Evolutionary conservation across 2,113 vertebrate genomes (phyloP).

Genomic region (Colossoma macropomum): DNA sequence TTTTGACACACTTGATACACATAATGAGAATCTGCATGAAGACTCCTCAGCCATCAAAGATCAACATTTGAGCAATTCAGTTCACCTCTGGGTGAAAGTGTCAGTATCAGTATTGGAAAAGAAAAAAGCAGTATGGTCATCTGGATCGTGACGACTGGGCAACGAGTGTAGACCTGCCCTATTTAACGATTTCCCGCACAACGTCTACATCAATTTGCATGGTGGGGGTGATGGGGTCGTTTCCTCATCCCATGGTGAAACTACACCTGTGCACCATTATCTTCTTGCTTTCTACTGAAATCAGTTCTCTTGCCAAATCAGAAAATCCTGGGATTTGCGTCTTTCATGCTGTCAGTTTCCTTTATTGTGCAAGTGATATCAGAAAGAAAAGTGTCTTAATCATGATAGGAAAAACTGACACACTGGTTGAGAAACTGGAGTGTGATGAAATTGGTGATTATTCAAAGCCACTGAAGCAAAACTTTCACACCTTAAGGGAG

Average conservation of each 20-base stretch:
- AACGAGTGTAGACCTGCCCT: too few relatives aligned
- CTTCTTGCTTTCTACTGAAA: neutral
- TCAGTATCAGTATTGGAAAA: too few relatives aligned
- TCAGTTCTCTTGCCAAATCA: neutral
- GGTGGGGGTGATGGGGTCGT: too few relatives aligned
- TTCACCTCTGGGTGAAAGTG: too few relatives aligned
- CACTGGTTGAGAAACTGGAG: conserved; percentile 9
- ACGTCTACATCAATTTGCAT: too few relatives aligned
- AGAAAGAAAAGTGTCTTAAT: neutral
- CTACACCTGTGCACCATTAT: neutral
- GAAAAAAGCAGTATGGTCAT: too few relatives aligned
- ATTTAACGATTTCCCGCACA: too few relatives aligned
- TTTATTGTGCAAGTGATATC: neutral
- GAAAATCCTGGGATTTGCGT: neutral
- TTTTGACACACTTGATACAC: too few relatives aligned
- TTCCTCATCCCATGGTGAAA: neutral
- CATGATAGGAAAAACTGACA: neutral
- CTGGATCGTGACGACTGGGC: too few relatives aligned
- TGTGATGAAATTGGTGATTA: conserved; percentile 18
- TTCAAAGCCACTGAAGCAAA: neutral
- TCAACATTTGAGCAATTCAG: too few relatives aligned
- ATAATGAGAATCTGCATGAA: too few relatives aligned
- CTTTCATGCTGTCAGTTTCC: neutral
- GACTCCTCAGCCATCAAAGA: too few relatives aligned
- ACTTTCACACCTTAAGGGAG: conserved; percentile 4